Conservation (phyloP, 2,888 invertebrate genomes). For the Noctua pronuba region DNA sequence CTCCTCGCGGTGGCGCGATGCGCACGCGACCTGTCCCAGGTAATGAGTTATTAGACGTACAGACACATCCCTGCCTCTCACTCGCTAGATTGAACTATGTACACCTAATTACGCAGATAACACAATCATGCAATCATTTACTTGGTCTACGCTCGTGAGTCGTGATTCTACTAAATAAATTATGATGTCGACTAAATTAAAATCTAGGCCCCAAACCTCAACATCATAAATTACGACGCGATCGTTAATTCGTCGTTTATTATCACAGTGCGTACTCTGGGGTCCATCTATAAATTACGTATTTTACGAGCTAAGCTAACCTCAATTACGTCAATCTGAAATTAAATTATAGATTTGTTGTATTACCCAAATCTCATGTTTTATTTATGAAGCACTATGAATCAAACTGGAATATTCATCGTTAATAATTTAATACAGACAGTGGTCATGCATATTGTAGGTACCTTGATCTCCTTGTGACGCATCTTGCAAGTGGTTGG, state of each 20-base stretch:
- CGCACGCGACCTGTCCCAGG: slow-evolving; percentile 67
- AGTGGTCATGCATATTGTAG: slow-evolving; percentile 14
- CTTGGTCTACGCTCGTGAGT: slow-evolving; percentile 9
- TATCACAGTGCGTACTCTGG: slow-evolving; percentile 52
- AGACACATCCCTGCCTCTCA: slow-evolving; percentile 26
- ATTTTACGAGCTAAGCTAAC: slow-evolving; percentile 59
- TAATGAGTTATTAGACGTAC: slow-evolving; percentile 67
- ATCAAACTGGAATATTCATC: slow-evolving; percentile 45
- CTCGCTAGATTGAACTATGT: slow-evolving; percentile 34
- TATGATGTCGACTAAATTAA: slow-evolving; percentile 51
- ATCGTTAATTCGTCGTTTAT: slow-evolving; percentile 57
- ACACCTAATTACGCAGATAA: slow-evolving; percentile 43
- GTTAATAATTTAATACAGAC: slow-evolving; percentile 23
- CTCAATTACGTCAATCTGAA: slow-evolving; percentile 61
- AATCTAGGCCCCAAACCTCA: slow-evolving; percentile 45
- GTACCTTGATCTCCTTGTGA: slow-evolving; percentile 16
- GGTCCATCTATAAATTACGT: slow-evolving; percentile 62
- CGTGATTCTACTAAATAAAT: slow-evolving; percentile 48
- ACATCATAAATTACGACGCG: slow-evolving; percentile 50
- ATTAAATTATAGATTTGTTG: slow-evolving; percentile 57
- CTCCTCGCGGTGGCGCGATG: slow-evolving; percentile 28
- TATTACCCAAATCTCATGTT: slow-evolving; percentile 51
- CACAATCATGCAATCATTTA: slow-evolving; percentile 38
- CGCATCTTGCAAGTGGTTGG: not conserved
- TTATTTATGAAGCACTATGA: slow-evolving; percentile 34